Percentiles rank a stretch among this genome's conserved stretches.
phyloP scores from a whole-genome alignment of 2,113 vertebrate genomes.

The Lepisosteus osseus region DNA sequence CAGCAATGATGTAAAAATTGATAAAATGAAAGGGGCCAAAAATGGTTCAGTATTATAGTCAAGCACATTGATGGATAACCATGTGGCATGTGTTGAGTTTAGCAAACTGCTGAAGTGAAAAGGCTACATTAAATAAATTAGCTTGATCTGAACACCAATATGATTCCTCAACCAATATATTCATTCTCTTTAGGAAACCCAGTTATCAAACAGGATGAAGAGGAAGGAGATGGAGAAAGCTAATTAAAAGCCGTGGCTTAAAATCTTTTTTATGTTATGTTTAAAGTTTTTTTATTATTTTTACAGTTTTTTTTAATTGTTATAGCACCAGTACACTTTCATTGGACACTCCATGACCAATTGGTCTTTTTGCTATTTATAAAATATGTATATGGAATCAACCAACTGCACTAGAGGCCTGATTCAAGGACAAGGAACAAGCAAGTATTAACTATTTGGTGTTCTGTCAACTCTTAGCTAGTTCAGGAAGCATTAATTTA shows the following conservation, averaged over 20 bases:
- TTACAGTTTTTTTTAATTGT: slow-evolving; percentile 12
- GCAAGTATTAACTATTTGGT: too few relatives aligned
- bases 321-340: slow-evolving; percentile 27
- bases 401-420: background rate
- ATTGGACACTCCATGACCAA: slow-evolving; percentile 16
- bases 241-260: slow-evolving; percentile 23
- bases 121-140: too few relatives aligned
- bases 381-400: slow-evolving; percentile 16
- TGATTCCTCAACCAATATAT: too few relatives aligned
- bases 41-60: too few relatives aligned
- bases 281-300: slow-evolving; percentile 7
- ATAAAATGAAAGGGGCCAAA: too few relatives aligned
- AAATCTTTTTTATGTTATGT: background rate
- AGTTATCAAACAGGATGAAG: slow-evolving; percentile 56
- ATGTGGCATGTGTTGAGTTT: too few relatives aligned
- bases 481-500: too few relatives aligned
- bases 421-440: background rate
- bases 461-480: too few relatives aligned
- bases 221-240: slow-evolving; percentile 51
- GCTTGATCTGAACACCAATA: too few relatives aligned
- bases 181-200: slow-evolving; percentile 50
- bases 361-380: slow-evolving; percentile 23
- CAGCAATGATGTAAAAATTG: too few relatives aligned
- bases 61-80: too few relatives aligned
- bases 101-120: too few relatives aligned